Evolutionary conservation across 2,888 invertebrate genomes (phyloP).

Genomic region (Zygogramma bicolorata): DNA sequence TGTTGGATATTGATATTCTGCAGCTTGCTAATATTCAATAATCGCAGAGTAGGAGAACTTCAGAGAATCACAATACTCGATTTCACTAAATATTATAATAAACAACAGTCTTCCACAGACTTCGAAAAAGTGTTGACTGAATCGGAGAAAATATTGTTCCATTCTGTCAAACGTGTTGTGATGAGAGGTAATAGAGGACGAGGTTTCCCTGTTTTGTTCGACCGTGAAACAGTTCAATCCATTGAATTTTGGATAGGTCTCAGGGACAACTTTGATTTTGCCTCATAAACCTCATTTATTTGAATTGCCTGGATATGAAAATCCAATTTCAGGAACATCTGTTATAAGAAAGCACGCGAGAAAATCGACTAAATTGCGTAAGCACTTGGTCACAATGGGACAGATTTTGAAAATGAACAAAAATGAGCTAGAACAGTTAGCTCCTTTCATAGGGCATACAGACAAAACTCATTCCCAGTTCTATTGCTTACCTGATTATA

Average conservation of each 20-base stretch:
- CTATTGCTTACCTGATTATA: conserved; percentile 31
- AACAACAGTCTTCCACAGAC: background rate
- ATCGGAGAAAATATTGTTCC: conserved; percentile 5
- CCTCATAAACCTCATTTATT: conserved; percentile 14
- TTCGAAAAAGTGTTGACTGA: conserved; percentile 8
- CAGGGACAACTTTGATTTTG: background rate
- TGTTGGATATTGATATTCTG: background rate
- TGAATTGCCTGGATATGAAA: conserved; percentile 1
- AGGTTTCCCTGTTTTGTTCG: conserved; percentile 23
- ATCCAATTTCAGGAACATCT: background rate
- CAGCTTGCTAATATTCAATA: conserved; percentile 12
- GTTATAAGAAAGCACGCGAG: conserved; percentile 5
- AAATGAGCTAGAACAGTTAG: conserved; percentile 20
- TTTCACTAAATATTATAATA: background rate
- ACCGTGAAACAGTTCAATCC: background rate
- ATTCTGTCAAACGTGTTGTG: conserved; percentile 15
- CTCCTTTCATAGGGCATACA: conserved; percentile 28
- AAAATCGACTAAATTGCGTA: conserved; percentile 21
- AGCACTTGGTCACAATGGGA: conserved; percentile 23
- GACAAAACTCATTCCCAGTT: conserved; percentile 22
- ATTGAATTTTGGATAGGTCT: background rate
- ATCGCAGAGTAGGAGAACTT: conserved; percentile 23
- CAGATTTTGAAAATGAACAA: conserved; percentile 25
- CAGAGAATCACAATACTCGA: conserved; percentile 9
- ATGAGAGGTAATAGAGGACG: conserved; percentile 20